A percentile compares a stretch with the other conserved stretches of the same genome.
These are phyloP conservation scores for Drosophila kanekoi DNA, from an alignment of 2,888 invertebrate species.

Conservation along the genomic window DNA sequence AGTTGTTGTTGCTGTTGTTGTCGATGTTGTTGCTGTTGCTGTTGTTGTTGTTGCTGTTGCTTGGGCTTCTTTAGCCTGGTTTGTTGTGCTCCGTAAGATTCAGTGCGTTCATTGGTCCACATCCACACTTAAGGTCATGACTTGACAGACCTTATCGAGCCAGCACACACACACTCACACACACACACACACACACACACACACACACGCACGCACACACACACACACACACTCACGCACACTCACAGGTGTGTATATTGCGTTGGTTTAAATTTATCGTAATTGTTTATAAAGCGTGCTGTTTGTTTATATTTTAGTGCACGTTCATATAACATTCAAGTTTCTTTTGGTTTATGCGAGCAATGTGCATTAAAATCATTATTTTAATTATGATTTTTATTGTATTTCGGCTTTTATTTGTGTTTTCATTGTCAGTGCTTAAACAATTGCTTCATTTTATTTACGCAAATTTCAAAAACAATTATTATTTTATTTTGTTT, in stretches of 20 bases:
- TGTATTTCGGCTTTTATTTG: slow-evolving; percentile 32
- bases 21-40: slow-evolving; percentile 11
- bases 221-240: neutral
- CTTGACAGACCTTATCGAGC: slow-evolving; percentile 63
- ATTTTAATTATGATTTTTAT: slow-evolving; percentile 53
- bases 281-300: slow-evolving; percentile 43
- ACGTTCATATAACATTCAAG: slow-evolving; percentile 34
- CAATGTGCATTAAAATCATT: slow-evolving; percentile 45
- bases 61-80: slow-evolving; percentile 22
- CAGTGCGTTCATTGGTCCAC: slow-evolving; percentile 70
- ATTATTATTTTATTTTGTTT: neutral
- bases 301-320: slow-evolving; percentile 49
- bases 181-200: neutral
- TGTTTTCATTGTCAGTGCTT: slow-evolving; percentile 69
- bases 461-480: slow-evolving; percentile 35
- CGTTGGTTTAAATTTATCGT: slow-evolving; percentile 39
- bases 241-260: neutral
- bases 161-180: slow-evolving; percentile 11
- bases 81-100: slow-evolving; percentile 46
- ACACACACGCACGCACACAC: neutral
- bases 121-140: slow-evolving; percentile 77
- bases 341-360: slow-evolving; percentile 25
- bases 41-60: slow-evolving; percentile 7
- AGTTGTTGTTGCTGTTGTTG: neutral
- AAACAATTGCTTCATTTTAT: slow-evolving; percentile 32